These are phyloP conservation scores for Neodiprion lecontei DNA, from an alignment of 1,140 invertebrate species.

Conservation along the genomic window DNA sequence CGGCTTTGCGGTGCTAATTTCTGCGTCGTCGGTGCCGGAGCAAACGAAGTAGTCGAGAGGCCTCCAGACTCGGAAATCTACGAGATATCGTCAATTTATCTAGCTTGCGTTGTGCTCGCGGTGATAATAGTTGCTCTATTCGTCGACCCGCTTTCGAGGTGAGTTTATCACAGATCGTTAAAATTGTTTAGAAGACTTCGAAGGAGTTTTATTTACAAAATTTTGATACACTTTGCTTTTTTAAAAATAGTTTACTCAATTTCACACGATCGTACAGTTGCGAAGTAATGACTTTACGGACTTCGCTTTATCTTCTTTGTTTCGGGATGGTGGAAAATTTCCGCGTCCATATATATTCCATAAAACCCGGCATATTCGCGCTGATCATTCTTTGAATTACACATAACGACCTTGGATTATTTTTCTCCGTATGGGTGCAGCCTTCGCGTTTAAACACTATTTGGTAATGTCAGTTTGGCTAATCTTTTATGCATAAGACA, in stretches of 20 bases:
- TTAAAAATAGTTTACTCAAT: too few relatives aligned
- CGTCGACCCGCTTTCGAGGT: slow-evolving; percentile 89
- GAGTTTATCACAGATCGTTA: slow-evolving; percentile 33
- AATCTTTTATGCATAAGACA: neutral
- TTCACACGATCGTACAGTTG: too few relatives aligned
- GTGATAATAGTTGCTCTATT: slow-evolving; percentile 85
- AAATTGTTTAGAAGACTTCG: neutral
- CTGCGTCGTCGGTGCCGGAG: slow-evolving; percentile 72
- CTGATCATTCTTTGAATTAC: neutral
- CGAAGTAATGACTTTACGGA: too few relatives aligned
- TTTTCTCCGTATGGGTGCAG: neutral
- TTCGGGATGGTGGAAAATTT: neutral
- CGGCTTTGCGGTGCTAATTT: slow-evolving; percentile 83
- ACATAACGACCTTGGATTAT: neutral
- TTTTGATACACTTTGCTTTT: too few relatives aligned
- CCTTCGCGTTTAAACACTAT: neutral
- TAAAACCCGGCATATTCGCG: neutral
- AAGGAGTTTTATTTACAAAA: neutral
- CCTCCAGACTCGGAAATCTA: slow-evolving; percentile 85
- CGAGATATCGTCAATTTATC: slow-evolving; percentile 87
- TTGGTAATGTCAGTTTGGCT: neutral
- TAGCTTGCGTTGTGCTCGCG: slow-evolving; percentile 84
- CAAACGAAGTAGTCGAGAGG: slow-evolving; percentile 73
- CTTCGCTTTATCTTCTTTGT: too few relatives aligned
- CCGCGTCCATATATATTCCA: too few relatives aligned